Conservation (phyloP, 2,888 invertebrate genomes). For the Lochmaea crataegi region DNA sequence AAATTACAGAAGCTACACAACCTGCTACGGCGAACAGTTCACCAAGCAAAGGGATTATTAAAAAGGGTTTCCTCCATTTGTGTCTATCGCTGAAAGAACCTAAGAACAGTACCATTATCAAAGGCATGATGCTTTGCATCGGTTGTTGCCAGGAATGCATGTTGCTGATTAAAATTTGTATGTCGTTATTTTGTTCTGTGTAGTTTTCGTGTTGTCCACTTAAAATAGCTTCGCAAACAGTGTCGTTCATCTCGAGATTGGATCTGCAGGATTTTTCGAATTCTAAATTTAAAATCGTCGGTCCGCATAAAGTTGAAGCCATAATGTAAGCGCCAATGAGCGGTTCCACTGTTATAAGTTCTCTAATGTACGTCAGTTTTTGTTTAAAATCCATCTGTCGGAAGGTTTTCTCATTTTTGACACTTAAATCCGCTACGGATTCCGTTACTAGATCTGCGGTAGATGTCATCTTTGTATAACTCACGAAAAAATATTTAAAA, state of each 20-base stretch:
- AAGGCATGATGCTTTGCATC: conserved; percentile 59
- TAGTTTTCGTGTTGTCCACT: conserved; percentile 53
- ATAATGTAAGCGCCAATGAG: conserved; percentile 58
- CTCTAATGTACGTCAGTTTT: conserved; percentile 48
- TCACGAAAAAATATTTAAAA: not conserved
- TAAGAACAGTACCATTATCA: conserved; percentile 60
- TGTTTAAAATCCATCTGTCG: conserved; percentile 47
- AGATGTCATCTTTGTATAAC: conserved; percentile 53
- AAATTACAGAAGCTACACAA: conserved; percentile 68
- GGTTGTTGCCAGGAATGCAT: conserved; percentile 61
- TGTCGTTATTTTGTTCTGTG: conserved; percentile 63
- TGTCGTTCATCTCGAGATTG: conserved; percentile 67
- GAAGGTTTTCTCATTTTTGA: conserved; percentile 48
- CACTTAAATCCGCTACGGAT: conserved; percentile 51
- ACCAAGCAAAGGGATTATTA: conserved; percentile 61
- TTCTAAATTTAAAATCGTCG: conserved; percentile 68
- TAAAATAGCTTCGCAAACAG: conserved; percentile 66
- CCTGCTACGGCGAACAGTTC: conserved; percentile 66
- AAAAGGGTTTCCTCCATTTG: conserved; percentile 62
- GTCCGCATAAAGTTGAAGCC: conserved; percentile 56
- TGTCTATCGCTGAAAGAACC: conserved; percentile 64
- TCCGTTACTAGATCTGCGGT: conserved; percentile 56
- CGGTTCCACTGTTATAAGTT: conserved; percentile 62
- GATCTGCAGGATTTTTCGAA: conserved; percentile 70
- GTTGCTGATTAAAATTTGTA: conserved; percentile 66